These are phyloP conservation scores for Conus betulinus DNA, from an alignment of 1,140 invertebrate genomes.

Conservation along the genomic window DNA sequence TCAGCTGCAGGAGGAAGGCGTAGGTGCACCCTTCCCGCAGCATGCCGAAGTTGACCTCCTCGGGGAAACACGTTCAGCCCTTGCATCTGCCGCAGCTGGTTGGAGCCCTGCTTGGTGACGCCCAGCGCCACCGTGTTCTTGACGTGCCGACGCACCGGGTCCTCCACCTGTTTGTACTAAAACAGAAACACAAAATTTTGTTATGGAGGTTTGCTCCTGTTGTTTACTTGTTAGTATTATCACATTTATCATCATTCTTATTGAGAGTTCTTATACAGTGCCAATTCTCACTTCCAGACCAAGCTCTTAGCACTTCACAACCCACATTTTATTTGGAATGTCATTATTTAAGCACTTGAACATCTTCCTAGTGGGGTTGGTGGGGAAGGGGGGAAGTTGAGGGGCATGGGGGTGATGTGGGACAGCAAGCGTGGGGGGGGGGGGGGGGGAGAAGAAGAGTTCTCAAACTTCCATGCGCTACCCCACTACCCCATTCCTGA, in stretches of 20 bases:
- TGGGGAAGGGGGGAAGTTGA: too few relatives aligned
- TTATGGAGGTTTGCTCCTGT: not conserved
- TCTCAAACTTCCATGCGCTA: too few relatives aligned
- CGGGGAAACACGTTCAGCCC: slow-evolving; percentile 70
- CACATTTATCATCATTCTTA: not conserved
- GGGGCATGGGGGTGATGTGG: too few relatives aligned
- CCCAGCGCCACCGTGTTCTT: slow-evolving; percentile 68
- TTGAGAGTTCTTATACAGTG: too few relatives aligned
- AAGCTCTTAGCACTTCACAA: not conserved
- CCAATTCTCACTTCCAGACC: not conserved
- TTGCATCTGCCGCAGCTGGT: slow-evolving; percentile 61
- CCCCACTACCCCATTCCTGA: too few relatives aligned
- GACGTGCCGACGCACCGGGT: slow-evolving; percentile 69
- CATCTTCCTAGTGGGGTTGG: too few relatives aligned
- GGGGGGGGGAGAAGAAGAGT: too few relatives aligned
- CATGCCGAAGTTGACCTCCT: slow-evolving; percentile 72
- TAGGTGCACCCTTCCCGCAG: slow-evolving; percentile 73
- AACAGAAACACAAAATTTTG: slow-evolving; percentile 5
- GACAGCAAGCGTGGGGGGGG: too few relatives aligned
- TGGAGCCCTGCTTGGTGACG: slow-evolving; percentile 60
- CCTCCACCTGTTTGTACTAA: slow-evolving; percentile 70
- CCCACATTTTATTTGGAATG: too few relatives aligned
- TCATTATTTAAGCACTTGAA: too few relatives aligned
- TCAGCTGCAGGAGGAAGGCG: slow-evolving; percentile 62
- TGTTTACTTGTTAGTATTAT: not conserved